A percentile compares a stretch with the other conserved stretches of the same genome.
These are phyloP conservation scores for Drosophila saltans DNA, from an alignment of 1,140 invertebrate genomes.

Conservation along the genomic window DNA sequence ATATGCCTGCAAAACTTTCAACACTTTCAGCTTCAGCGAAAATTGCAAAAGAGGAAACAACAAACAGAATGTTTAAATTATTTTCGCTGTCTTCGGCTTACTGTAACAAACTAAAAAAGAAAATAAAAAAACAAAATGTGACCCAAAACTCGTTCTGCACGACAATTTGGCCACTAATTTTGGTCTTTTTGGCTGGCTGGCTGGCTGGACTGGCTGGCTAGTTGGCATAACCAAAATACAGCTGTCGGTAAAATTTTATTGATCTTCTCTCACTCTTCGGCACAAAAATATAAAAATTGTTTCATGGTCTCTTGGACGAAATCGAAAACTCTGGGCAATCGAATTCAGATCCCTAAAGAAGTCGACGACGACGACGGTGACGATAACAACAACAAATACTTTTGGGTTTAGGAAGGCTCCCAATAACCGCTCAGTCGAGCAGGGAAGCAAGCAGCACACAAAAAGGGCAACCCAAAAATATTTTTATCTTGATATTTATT, in stretches of 20 bases:
- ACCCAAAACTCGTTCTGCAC: slow-evolving; percentile 58
- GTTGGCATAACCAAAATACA: slow-evolving; percentile 65
- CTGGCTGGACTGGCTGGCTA: slow-evolving; percentile 10
- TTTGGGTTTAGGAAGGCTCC: slow-evolving; percentile 49
- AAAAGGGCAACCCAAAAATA: slow-evolving; percentile 74
- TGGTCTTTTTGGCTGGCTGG: slow-evolving; percentile 26
- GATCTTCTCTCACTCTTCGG: slow-evolving; percentile 63
- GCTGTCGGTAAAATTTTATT: slow-evolving; percentile 81
- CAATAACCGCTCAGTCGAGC: slow-evolving; percentile 53
- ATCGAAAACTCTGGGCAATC: slow-evolving; percentile 61
- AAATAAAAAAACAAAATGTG: slow-evolving; percentile 70
- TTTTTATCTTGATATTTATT: slow-evolving; percentile 78
- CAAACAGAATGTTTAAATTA: slow-evolving; percentile 56
- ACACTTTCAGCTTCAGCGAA: slow-evolving; percentile 48
- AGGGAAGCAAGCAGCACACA: slow-evolving; percentile 23
- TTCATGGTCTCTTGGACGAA: slow-evolving; percentile 66
- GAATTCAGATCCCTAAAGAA: slow-evolving; percentile 49
- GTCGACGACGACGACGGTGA: slow-evolving; percentile 60
- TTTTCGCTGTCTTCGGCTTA: slow-evolving; percentile 33
- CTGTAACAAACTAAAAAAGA: slow-evolving; percentile 22
- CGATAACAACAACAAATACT: slow-evolving; percentile 60
- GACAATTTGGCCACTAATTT: slow-evolving; percentile 79
- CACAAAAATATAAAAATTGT: slow-evolving; percentile 79
- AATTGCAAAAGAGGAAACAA: slow-evolving; percentile 12
- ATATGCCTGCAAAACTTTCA: slow-evolving; percentile 27